phyloP scores from a whole-genome alignment of 2,113 vertebrate genomes.

The Scomber japonicus region DNA sequence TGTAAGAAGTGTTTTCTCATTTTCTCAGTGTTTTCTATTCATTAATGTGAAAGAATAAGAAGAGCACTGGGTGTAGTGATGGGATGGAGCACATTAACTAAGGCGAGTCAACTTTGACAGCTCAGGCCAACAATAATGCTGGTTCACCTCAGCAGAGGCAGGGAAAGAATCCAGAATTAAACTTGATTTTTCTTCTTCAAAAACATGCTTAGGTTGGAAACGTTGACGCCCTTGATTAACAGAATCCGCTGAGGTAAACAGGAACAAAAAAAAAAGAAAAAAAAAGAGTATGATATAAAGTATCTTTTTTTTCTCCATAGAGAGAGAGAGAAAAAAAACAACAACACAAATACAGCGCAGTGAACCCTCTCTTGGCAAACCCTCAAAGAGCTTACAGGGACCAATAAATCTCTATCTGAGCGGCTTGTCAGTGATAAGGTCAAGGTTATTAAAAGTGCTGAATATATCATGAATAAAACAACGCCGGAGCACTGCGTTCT shows the following conservation, averaged over 20 bases:
- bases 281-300: slow-evolving; percentile 46
- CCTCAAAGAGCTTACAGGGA: slow-evolving; percentile 72
- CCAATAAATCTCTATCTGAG: slow-evolving; percentile 74
- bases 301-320: slow-evolving; percentile 50
- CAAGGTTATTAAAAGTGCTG: slow-evolving; percentile 78
- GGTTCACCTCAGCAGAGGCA: slow-evolving; percentile 61
- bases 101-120: slow-evolving; percentile 17
- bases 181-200: slow-evolving; percentile 30
- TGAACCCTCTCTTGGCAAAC: slow-evolving; percentile 80
- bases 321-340: slow-evolving; percentile 50
- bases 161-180: slow-evolving; percentile 44
- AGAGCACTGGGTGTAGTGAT: neutral
- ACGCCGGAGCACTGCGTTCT: neutral
- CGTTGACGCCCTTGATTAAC: slow-evolving; percentile 35
- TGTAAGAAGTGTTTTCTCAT: neutral
- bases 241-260: slow-evolving; percentile 67
- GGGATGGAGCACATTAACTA: slow-evolving; percentile 1
- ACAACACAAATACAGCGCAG: slow-evolving; percentile 68
- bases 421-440: slow-evolving; percentile 76
- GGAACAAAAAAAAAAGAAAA: neutral
- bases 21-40: slow-evolving; percentile 4
- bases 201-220: slow-evolving; percentile 33
- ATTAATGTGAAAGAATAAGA: slow-evolving; percentile 16
- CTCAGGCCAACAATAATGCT: slow-evolving; percentile 26
- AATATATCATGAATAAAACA: slow-evolving; percentile 75